phyloP scores from a whole-genome alignment of 1,140 invertebrate species.

The Caerostris darwini region DNA sequence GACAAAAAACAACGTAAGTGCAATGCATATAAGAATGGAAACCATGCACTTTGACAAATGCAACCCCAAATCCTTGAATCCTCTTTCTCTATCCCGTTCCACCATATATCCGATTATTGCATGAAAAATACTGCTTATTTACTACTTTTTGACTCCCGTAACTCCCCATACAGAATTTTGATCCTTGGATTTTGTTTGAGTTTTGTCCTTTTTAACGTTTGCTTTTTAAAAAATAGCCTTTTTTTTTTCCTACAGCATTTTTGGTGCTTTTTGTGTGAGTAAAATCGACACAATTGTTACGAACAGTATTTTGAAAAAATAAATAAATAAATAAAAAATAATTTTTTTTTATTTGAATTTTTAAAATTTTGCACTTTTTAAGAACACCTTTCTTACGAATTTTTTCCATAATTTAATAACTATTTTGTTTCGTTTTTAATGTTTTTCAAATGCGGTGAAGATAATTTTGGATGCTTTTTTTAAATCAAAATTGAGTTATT shows the following conservation, averaged over 20 bases:
- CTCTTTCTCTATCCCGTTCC: not conserved
- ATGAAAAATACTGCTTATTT: slow-evolving; percentile 35
- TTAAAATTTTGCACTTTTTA: not conserved
- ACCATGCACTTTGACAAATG: slow-evolving; percentile 35
- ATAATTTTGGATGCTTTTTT: no score
- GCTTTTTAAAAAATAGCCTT: slow-evolving; percentile 25
- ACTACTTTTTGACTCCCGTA: not conserved
- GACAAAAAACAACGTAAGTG: slow-evolving; percentile 78
- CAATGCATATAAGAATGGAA: slow-evolving; percentile 65
- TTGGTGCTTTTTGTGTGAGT: slow-evolving; percentile 18
- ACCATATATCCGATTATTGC: not conserved
- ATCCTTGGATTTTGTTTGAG: slow-evolving; percentile 9
- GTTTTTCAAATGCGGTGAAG: no score
- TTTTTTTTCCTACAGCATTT: not conserved
- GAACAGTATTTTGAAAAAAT: not conserved
- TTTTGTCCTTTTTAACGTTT: slow-evolving; percentile 25
- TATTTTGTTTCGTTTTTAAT: not conserved
- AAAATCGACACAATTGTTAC: not conserved
- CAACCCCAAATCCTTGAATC: not conserved
- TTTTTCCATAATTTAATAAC: not conserved
- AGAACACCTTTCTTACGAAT: not conserved
- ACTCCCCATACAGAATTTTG: not conserved
- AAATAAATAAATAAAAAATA: no score
- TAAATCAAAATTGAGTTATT: not conserved
- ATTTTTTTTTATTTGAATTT: not conserved